Base-by-base conservation (phyloP, 2,797 vertebrate genomes). In the Orientallactaga sibirica region DNA sequence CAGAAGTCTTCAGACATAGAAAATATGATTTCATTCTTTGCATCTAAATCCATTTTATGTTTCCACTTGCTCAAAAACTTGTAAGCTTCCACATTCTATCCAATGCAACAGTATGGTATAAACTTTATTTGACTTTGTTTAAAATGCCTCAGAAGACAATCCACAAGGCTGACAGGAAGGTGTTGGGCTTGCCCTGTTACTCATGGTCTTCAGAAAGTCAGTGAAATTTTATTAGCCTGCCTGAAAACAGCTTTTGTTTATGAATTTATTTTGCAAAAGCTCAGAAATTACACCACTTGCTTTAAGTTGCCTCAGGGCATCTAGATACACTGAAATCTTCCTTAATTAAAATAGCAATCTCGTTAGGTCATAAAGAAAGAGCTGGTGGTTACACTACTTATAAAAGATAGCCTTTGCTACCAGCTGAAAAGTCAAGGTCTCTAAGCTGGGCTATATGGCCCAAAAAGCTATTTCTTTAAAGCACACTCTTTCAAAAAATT, bases 331-430 rank as follows among this genome's bases (percentile, higher is more conserved):
- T 86, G 90, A 86, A 94, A 95, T 88, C 75, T 87, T 73, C 41
- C 71, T 93, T 96, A 95, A 92, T 96, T 93, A 87, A 96, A 90
- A 93, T 74, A 76, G 67, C 88, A 92, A 94, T 83, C 67, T 15
- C 78, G 4, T 76, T 70, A 94, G 33, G 33, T 95, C 64, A 91
- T 76, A 94, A 94, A 90, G 66, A 96, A 93, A 84, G 61, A 92
- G 20, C 29, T 67, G 55, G 78, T 62, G 83, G 33, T 62, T 55
- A 61, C 1, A 64, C 12, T 64, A 52, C 66, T 79, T 84, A 62
- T 61, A 84, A 94, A 94, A 74, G 37, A 75, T 19, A 75, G 48
- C 1, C 91, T 75, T 64, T 43, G 55, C 67, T 22, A 64, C n/a
- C 12, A 84, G 37, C 37, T 86, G 74, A 90, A 74, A 94, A 91